Percentiles rank a stretch among this genome's conserved stretches.
phyloP scores from a whole-genome alignment of 2,113 vertebrate species.

The Aix galericulata region DNA sequence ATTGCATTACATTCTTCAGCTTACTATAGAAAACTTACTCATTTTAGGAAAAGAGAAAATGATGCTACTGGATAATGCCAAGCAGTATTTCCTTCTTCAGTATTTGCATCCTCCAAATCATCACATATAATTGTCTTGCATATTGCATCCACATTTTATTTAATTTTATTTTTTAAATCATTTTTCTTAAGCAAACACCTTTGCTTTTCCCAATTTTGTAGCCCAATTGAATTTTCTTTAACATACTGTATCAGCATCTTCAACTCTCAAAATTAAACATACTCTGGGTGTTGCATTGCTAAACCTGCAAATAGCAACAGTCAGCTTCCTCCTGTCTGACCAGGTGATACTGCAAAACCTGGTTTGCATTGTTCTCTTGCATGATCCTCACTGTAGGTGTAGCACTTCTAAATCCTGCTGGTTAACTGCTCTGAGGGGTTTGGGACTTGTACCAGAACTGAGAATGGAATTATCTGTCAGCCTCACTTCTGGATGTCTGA shows the following conservation, averaged over 20 bases:
- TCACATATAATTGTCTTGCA: neutral
- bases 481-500: neutral
- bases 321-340: neutral
- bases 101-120: neutral
- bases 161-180: neutral
- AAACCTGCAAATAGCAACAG: neutral
- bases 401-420: neutral
- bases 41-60: no score
- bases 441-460: neutral
- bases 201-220: neutral
- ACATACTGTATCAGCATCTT: neutral
- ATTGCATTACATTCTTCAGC: neutral
- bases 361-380: neutral
- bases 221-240: neutral
- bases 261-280: fast-evolving
- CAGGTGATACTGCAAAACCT: neutral
- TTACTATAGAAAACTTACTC: neutral
- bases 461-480: neutral
- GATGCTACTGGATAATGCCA: no score
- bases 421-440: neutral
- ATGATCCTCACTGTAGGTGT: neutral
- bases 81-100: neutral
- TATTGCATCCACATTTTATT: neutral
- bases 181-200: neutral
- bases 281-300: neutral